phyloP scores from a whole-genome alignment of 2,797 vertebrate species.

The Ceyx erithaca region DNA sequence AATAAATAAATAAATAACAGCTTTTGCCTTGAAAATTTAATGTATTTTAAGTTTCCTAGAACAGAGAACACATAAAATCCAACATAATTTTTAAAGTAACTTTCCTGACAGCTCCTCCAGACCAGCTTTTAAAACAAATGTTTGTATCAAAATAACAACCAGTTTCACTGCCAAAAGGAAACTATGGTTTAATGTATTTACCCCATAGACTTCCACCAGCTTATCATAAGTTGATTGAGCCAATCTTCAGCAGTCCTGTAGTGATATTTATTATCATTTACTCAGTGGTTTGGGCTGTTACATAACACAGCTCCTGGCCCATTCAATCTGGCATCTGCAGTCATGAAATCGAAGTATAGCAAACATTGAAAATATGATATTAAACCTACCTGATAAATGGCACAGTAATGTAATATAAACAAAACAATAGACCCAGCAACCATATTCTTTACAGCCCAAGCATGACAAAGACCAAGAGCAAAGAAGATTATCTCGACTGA shows the following conservation, averaged over 20 bases:
- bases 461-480: background rate
- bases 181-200: slow-evolving; percentile 6
- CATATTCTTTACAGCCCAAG: background rate
- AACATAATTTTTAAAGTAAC: background rate
- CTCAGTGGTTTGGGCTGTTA: background rate
- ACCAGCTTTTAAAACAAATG: background rate
- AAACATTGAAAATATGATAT: background rate
- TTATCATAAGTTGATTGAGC: slow-evolving; percentile 63
- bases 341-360: background rate
- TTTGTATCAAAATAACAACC: background rate
- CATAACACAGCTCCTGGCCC: background rate
- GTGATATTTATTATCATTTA: background rate
- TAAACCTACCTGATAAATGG: background rate
- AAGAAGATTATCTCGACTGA: background rate
- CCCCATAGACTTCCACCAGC: slow-evolving; percentile 62
- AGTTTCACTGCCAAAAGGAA: background rate
- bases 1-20: background rate
- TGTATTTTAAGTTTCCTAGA: background rate
- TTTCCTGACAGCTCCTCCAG: background rate
- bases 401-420: background rate
- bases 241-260: slow-evolving; percentile 73
- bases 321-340: slow-evolving; percentile 13
- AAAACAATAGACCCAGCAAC: background rate
- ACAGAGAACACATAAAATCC: background rate
- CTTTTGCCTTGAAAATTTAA: background rate